Conservation (phyloP, 2,888 invertebrate genomes). For the Priocnemis perturbator region DNA sequence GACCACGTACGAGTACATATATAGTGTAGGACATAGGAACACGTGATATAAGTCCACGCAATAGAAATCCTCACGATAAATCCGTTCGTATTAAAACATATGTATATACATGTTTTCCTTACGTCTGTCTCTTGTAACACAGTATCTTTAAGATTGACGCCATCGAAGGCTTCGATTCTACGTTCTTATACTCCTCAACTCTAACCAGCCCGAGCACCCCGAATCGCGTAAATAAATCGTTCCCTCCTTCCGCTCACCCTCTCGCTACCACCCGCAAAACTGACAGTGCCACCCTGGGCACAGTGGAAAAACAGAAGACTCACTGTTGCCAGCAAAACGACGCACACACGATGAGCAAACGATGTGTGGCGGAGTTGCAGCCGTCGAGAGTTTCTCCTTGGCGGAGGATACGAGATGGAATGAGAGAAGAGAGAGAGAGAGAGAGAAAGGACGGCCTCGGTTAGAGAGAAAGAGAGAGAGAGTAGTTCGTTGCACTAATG, state of each 20-base stretch:
- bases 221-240: constrained; percentile 58
- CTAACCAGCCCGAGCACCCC: constrained; percentile 28
- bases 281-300: constrained; percentile 20
- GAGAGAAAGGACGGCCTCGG: background rate
- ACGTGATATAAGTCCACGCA: no score
- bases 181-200: constrained; percentile 27
- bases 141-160: constrained; percentile 4
- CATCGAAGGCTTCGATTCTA: background rate
- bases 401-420: no score
- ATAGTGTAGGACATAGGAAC: no score
- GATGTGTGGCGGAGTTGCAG: constrained; percentile 2
- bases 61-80: no score
- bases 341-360: no score
- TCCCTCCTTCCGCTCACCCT: constrained; percentile 29
- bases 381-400: background rate
- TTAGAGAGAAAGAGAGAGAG: constrained; percentile 16
- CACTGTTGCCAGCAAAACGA: constrained; percentile 27
- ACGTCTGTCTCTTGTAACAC: constrained; percentile 1
- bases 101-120: no score
- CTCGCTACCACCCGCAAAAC: constrained; percentile 22
- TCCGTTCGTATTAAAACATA: no score
- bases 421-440: constrained; percentile 4
- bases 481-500: constrained; percentile 17
- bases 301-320: constrained; percentile 38
- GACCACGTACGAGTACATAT: no score